Evolutionary conservation across 2,113 vertebrate species (phyloP).

Genomic region (Calyptomena viridis): DNA sequence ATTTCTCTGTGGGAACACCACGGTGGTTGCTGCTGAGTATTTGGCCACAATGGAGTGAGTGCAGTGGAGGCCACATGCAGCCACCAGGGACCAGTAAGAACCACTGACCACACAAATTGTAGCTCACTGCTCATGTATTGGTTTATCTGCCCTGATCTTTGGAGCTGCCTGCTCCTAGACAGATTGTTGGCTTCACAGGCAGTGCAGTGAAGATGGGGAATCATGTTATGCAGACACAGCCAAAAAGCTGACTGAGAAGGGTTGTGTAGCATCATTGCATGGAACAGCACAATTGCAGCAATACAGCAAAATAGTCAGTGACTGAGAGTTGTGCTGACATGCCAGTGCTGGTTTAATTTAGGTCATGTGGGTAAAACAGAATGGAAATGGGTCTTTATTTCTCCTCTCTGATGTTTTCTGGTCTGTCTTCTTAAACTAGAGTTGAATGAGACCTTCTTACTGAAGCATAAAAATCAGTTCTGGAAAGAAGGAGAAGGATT

Average conservation of each 20-base stretch:
- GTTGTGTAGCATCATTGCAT: background rate
- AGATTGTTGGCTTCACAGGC: background rate
- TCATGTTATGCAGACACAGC: background rate
- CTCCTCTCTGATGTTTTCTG: background rate
- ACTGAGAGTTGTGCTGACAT: background rate
- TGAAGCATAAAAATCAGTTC: background rate
- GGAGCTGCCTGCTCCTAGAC: background rate
- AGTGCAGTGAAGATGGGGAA: background rate
- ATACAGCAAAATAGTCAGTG: background rate
- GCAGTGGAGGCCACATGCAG: background rate
- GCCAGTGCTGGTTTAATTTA: background rate
- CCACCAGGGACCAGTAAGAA: background rate
- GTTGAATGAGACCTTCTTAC: background rate
- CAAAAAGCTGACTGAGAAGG: background rate
- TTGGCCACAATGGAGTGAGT: accelerated
- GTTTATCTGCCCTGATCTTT: background rate
- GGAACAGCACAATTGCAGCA: background rate
- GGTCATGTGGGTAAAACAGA: background rate
- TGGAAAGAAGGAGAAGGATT: background rate
- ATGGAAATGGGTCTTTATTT: background rate
- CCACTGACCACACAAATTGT: background rate
- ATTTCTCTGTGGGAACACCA: background rate
- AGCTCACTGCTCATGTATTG: background rate
- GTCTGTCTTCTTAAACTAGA: background rate
- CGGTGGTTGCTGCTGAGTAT: background rate